Conservation (phyloP, 2,888 invertebrate species). For the Pandemis cinnamomeana region DNA sequence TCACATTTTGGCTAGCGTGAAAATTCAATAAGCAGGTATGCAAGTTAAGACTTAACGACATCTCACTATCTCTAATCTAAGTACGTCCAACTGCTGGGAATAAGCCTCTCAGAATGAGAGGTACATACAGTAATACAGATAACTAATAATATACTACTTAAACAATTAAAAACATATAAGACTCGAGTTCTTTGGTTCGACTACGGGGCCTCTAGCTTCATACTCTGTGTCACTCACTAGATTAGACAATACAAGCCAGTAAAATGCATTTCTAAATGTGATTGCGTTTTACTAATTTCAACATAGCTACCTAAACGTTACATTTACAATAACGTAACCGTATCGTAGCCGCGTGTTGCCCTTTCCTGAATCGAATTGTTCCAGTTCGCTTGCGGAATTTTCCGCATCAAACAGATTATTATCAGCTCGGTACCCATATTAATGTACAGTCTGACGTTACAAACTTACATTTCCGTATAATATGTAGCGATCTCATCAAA, state of each 20-base stretch:
- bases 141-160: too few relatives aligned
- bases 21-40: slow-evolving; percentile 3
- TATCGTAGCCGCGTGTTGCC: slow-evolving; percentile 15
- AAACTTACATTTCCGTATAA: slow-evolving; percentile 32
- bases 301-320: not conserved
- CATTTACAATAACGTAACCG: not conserved
- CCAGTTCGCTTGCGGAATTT: slow-evolving; percentile 34
- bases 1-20: slow-evolving; percentile 23
- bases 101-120: too few relatives aligned
- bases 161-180: too few relatives aligned
- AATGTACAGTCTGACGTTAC: slow-evolving; percentile 25
- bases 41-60: too few relatives aligned
- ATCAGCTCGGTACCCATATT: slow-evolving; percentile 40
- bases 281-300: not conserved
- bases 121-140: too few relatives aligned
- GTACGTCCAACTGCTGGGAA: too few relatives aligned
- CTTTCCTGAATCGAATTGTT: slow-evolving; percentile 35
- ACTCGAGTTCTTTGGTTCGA: too few relatives aligned
- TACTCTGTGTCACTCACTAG: too few relatives aligned
- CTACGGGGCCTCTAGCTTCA: too few relatives aligned
- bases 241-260: too few relatives aligned
- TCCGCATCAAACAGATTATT: slow-evolving; percentile 42
- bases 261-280: not conserved
- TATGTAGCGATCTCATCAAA: slow-evolving; percentile 36
- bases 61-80: too few relatives aligned